Percentiles rank a stretch among this genome's conserved stretches.
Evolutionary conservation across 1,140 invertebrate species (phyloP).

Genomic region (Hyles vespertilio): DNA sequence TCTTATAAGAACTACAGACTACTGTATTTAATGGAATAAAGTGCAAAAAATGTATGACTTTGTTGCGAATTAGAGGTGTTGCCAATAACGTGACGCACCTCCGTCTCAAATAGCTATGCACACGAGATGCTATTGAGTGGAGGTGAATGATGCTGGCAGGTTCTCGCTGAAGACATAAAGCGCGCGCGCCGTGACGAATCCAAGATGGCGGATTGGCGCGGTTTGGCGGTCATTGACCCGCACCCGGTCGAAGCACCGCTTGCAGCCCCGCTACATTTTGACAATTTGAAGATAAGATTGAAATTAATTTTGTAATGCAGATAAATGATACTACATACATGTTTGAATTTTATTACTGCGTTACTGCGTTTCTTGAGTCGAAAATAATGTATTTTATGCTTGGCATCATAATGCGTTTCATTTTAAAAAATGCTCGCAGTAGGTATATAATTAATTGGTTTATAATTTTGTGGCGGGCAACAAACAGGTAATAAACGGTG

Average conservation of each 20-base stretch:
- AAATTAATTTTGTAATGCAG: slow-evolving; percentile 11
- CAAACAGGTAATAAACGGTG: too few relatives aligned
- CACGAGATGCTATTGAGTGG: slow-evolving; percentile 20
- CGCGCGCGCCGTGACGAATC: slow-evolving; percentile 66
- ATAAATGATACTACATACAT: too few relatives aligned
- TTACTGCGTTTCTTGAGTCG: too few relatives aligned
- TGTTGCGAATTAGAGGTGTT: not conserved
- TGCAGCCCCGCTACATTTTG: slow-evolving; percentile 45
- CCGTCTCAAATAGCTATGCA: slow-evolving; percentile 2
- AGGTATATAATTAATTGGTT: too few relatives aligned
- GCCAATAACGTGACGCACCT: too few relatives aligned
- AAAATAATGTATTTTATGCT: not conserved
- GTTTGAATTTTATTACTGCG: too few relatives aligned
- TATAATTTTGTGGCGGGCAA: too few relatives aligned
- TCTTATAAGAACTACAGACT: too few relatives aligned
- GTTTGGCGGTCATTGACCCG: slow-evolving; percentile 68
- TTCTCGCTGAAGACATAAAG: slow-evolving; percentile 58
- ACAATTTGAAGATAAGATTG: slow-evolving; percentile 23
- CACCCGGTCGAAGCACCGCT: slow-evolving; percentile 48
- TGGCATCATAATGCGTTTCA: too few relatives aligned
- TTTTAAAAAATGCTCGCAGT: too few relatives aligned
- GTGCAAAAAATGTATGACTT: not conserved
- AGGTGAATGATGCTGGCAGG: slow-evolving; percentile 33
- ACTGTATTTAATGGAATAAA: too few relatives aligned
- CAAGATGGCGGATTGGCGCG: slow-evolving; percentile 65